These are phyloP conservation scores for Phengaris alcon DNA, from an alignment of 2,888 invertebrate species.

Conservation along the genomic window DNA sequence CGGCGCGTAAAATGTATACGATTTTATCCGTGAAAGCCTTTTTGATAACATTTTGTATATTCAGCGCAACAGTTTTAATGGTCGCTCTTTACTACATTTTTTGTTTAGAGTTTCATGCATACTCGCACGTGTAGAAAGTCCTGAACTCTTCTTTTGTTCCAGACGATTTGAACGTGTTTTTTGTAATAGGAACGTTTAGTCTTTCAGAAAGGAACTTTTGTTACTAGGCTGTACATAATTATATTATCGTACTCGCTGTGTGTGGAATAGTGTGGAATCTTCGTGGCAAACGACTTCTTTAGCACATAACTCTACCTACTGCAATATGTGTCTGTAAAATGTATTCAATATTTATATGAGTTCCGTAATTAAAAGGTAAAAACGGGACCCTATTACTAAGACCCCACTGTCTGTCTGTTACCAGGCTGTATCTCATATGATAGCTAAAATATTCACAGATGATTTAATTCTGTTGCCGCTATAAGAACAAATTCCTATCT, in stretches of 20 bases:
- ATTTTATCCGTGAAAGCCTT: constrained; percentile 37
- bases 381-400: no score
- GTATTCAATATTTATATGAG: no score
- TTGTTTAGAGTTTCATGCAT: constrained; percentile 1
- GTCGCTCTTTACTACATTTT: constrained; percentile 1
- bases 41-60: constrained; percentile 36
- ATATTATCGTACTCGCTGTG: background rate
- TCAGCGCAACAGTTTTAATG: constrained; percentile 20
- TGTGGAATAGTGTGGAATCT: no score
- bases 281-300: no score
- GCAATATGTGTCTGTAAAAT: no score
- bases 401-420: no score
- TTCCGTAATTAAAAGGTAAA: no score
- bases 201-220: background rate
- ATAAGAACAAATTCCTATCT: no score
- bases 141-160: constrained; percentile 3
- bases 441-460: no score
- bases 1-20: constrained; percentile 38
- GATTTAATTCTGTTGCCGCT: no score
- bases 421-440: no score
- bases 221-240: background rate
- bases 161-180: background rate
- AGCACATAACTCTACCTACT: no score
- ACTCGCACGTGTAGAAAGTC: constrained; percentile 9
- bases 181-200: background rate